Conservation (phyloP, 2,888 invertebrate species). For the Drosophila sordidapex region DNA sequence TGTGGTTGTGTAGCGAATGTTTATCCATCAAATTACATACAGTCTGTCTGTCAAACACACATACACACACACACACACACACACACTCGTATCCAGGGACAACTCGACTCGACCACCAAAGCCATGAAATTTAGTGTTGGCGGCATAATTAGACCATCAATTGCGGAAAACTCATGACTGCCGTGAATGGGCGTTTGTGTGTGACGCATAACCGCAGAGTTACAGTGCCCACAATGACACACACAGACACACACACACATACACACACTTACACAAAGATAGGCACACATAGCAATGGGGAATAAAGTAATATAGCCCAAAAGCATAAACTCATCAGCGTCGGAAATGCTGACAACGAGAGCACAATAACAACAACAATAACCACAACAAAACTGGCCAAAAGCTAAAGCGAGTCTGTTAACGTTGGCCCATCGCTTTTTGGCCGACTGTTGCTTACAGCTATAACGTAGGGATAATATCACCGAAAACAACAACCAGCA, state of each 20-base stretch:
- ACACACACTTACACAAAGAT: slow-evolving; percentile 26
- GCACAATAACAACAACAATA: slow-evolving; percentile 36
- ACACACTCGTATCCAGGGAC: background rate
- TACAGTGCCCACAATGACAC: slow-evolving; percentile 24
- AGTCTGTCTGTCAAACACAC: slow-evolving; percentile 20
- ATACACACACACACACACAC: slow-evolving; percentile 15
- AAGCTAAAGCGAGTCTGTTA: slow-evolving; percentile 61
- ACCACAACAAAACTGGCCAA: slow-evolving; percentile 43
- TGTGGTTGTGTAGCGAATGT: slow-evolving; percentile 58
- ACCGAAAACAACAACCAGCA: slow-evolving; percentile 4
- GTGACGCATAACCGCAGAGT: slow-evolving; percentile 54
- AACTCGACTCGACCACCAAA: slow-evolving; percentile 61
- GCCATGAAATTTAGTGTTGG: slow-evolving; percentile 81
- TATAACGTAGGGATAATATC: slow-evolving; percentile 33
- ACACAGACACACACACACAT: slow-evolving; percentile 27
- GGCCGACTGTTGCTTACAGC: slow-evolving; percentile 69
- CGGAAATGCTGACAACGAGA: slow-evolving; percentile 73
- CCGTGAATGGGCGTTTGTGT: slow-evolving; percentile 69
- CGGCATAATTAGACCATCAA: slow-evolving; percentile 85
- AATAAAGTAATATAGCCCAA: slow-evolving; percentile 78
- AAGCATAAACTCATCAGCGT: slow-evolving; percentile 80
- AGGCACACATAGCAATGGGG: slow-evolving; percentile 31
- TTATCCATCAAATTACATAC: slow-evolving; percentile 73
- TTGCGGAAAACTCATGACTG: slow-evolving; percentile 83
- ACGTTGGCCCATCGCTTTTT: slow-evolving; percentile 50